Percentiles rank a stretch among this genome's conserved stretches.
Evolutionary conservation across 2,797 vertebrate species (phyloP).

Genomic region (Lycodopsis pacificus): DNA sequence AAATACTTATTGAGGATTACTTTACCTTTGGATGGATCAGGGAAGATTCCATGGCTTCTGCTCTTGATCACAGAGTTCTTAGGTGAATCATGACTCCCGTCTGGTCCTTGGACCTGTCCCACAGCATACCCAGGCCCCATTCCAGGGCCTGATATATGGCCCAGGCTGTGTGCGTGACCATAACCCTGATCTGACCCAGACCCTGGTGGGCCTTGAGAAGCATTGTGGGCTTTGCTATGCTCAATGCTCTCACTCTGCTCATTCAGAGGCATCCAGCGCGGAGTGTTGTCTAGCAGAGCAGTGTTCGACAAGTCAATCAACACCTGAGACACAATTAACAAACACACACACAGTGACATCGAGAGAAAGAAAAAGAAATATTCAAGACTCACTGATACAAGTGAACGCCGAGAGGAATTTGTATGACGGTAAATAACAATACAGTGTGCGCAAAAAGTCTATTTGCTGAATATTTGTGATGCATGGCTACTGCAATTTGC

Average conservation of each 20-base stretch:
- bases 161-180: slow-evolving; percentile 58
- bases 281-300: slow-evolving; percentile 93
- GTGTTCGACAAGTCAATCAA: slow-evolving; percentile 95
- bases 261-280: slow-evolving; percentile 94
- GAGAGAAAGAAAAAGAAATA: background rate
- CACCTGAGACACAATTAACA: slow-evolving; percentile 83
- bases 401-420: background rate
- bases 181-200: slow-evolving; percentile 70
- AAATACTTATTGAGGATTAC: background rate
- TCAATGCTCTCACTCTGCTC: slow-evolving; percentile 97
- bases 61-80: slow-evolving; percentile 99
- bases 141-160: slow-evolving; percentile 68
- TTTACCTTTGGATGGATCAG: slow-evolving; percentile 97
- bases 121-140: slow-evolving; percentile 66
- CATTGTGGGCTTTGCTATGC: slow-evolving; percentile 89
- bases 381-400: background rate
- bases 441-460: background rate
- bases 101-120: slow-evolving; percentile 61
- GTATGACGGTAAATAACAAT: background rate
- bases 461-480: background rate
- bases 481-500: background rate
- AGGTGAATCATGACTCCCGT: slow-evolving; percentile 89
- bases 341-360: slow-evolving; percentile 1
- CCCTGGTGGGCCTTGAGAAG: slow-evolving; percentile 83
- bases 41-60: slow-evolving; percentile 98